Evolutionary conservation across 2,797 vertebrate genomes (phyloP), one percentile per base, ranked within the genome.

Genomic region (Etheostoma nigrum): DNA sequence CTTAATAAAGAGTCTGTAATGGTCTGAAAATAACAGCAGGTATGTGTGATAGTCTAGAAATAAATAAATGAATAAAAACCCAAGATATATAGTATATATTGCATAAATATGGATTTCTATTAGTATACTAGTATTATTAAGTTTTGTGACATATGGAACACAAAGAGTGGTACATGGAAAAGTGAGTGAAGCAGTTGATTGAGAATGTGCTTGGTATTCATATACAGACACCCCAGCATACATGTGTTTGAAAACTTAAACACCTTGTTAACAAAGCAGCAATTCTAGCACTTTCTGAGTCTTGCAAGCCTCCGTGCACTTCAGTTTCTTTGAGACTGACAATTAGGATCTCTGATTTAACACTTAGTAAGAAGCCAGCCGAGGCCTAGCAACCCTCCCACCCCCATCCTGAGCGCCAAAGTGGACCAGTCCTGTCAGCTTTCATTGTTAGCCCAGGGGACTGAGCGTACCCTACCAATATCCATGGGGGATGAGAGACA

Each of bases 401-500:
- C 84, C 89, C 88, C 90, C 77, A 69, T 78, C 78, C 73, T 74
- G 83, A 81, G 70, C 58, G 57, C 78, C 80, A 75, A 86, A 91
- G 82, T 88, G 86, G 89, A 83, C 89, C 87, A 72, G 82, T 92
- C 87, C 90, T 86, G 65, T 87, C 81, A 86, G 77, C 68, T 58
- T 71, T 88, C 87, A 94, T 95, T 93, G 94, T 95, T 93, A 89
- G 80, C 85, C 67, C 36, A 67, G 60, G 68, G 67, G 75, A 84
- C 74, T 66, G 67, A 87, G 75, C 58, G 42, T 69, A 71, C 73
- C 70, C 70, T 77, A 67, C 40, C 63, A 40, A 82, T 65, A 75
- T 44, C 62, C 67, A 81, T 11, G 57, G 74, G 79, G 80, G 74
- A 72, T 33, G 67, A 66, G 36, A 79, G 59, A 83, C 49, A 68